Percentiles rank a stretch among this genome's conserved stretches.
Evolutionary conservation across 2,797 vertebrate genomes (phyloP).

Genomic region (Salarias fasciatus): DNA sequence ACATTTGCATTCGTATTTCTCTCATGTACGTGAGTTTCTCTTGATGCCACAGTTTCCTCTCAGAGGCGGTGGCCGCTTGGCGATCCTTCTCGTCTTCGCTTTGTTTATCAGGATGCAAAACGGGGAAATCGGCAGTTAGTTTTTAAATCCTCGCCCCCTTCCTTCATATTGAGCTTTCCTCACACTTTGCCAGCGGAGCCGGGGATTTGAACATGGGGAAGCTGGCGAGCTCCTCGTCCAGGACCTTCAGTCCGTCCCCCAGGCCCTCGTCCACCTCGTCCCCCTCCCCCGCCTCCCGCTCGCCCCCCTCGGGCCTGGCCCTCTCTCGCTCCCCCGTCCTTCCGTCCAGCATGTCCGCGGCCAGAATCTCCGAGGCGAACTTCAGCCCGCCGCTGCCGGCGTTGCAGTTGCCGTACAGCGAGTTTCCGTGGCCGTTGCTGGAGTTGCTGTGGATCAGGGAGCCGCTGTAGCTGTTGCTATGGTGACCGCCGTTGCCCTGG

Average conservation of each 20-base stretch:
- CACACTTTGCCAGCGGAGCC: conserved; percentile 86
- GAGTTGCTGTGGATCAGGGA: conserved; percentile 48
- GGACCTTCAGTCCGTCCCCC: conserved; percentile 65
- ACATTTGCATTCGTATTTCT: conserved; percentile 18
- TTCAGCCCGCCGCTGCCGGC: conserved; percentile 58
- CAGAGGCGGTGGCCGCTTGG: conserved; percentile 46
- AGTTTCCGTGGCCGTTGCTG: conserved; percentile 65
- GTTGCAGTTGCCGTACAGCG: conserved; percentile 67
- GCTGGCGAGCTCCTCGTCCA: conserved; percentile 80
- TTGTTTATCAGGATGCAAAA: conserved; percentile 40
- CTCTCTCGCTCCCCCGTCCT: conserved; percentile 67
- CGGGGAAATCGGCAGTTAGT: conserved; percentile 1
- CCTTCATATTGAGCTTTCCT: conserved; percentile 89
- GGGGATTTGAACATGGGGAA: conserved; percentile 76
- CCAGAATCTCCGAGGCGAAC: conserved; percentile 65
- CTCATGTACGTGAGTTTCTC: conserved; percentile 43
- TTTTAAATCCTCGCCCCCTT: not conserved
- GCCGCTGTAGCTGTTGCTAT: conserved; percentile 62
- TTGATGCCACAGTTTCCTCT: conserved; percentile 39
- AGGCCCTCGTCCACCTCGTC: conserved; percentile 67
- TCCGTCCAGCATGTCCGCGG: conserved; percentile 62
- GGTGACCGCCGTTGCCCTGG: conserved; percentile 77
- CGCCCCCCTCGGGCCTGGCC: conserved; percentile 44
- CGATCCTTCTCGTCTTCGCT: conserved; percentile 20
- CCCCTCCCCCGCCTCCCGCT: conserved; percentile 57